Evolutionary conservation across 2,113 vertebrate species (phyloP).

Genomic region (Eulemur rufifrons): DNA sequence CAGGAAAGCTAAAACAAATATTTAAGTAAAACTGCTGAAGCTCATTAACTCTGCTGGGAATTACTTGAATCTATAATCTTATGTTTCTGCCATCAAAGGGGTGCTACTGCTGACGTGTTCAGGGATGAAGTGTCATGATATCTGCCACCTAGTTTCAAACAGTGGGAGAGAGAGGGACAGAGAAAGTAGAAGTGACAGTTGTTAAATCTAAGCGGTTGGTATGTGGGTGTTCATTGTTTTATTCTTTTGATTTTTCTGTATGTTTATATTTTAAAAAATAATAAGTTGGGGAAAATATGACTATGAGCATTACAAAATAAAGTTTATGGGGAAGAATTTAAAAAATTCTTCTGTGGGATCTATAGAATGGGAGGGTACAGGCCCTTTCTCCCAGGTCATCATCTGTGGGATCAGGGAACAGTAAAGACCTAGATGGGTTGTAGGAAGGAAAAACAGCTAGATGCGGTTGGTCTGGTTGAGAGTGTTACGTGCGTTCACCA

Average conservation of each 20-base stretch:
- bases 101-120: not conserved
- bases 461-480: not conserved
- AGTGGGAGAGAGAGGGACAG: not conserved
- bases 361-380: not conserved
- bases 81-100: not conserved
- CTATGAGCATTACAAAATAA: not conserved
- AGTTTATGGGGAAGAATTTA: not conserved
- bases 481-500: not conserved
- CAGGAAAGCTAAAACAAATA: not conserved
- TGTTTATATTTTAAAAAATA: not conserved
- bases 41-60: not conserved
- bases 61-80: not conserved
- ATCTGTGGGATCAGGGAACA: not conserved
- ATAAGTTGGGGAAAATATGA: not conserved
- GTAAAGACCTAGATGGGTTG: not conserved
- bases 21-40: not conserved
- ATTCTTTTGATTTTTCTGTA: not conserved
- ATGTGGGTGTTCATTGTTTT: not conserved
- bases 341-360: not conserved
- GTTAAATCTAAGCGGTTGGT: not conserved
- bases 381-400: not conserved
- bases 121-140: not conserved
- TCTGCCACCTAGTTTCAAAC: not conserved
- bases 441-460: no score
- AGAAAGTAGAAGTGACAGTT: not conserved